phyloP scores from a whole-genome alignment of 1,140 invertebrate genomes.

The Drosophila lacertosa region DNA sequence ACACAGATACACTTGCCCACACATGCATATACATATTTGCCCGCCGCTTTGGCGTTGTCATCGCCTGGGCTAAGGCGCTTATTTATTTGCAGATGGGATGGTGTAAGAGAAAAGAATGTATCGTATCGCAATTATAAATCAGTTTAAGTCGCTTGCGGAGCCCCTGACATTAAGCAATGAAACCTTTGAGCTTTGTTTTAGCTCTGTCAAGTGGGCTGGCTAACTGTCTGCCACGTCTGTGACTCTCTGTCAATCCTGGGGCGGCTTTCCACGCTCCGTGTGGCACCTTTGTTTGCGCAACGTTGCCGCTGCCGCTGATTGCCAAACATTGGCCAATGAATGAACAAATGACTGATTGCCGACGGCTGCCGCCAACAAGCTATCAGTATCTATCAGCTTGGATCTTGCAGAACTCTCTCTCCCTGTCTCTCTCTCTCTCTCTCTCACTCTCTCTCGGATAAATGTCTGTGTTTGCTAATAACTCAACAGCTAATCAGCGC shows the following conservation, averaged over 20 bases:
- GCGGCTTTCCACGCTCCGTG: conserved; percentile 71
- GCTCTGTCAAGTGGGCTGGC: conserved; percentile 73
- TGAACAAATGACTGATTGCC: conserved; percentile 68
- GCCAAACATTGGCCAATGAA: conserved; percentile 61
- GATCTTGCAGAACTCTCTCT: conserved; percentile 28
- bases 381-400: conserved; percentile 26
- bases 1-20: conserved; percentile 47
- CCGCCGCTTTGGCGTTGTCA: conserved; percentile 51
- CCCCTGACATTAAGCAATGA: conserved; percentile 79
- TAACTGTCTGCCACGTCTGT: conserved; percentile 3
- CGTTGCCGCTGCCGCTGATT: conserved; percentile 54
- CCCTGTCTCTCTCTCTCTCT: conserved; percentile 28
- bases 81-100: conserved; percentile 62
- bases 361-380: conserved; percentile 12
- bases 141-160: conserved; percentile 66
- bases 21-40: conserved; percentile 57
- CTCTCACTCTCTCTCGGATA: conserved; percentile 15
- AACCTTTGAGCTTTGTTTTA: conserved; percentile 79
- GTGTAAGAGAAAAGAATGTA: conserved; percentile 47
- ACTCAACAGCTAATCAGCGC: conserved; percentile 78
- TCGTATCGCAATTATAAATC: conserved; percentile 77
- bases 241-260: conserved; percentile 59
- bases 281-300: conserved; percentile 77
- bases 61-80: conserved; percentile 74
- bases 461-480: conserved; percentile 77